Evolutionary conservation across 2,888 invertebrate genomes (phyloP), one percentile per base, ranked within the genome.

Genomic region (Melieria picta): DNA sequence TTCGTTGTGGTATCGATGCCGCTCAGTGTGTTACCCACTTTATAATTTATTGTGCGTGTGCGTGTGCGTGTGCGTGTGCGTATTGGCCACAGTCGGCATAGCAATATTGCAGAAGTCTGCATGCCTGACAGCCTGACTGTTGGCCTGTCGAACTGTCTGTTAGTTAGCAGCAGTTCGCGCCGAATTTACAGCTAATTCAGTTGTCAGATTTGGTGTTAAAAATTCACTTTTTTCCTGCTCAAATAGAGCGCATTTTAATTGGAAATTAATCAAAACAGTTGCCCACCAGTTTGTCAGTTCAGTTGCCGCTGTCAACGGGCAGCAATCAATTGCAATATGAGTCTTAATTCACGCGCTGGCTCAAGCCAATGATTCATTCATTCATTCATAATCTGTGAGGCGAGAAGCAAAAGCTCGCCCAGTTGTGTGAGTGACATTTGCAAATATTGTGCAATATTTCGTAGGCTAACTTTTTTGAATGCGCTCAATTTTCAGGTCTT

Each of bases 201-300:
- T 11, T n/a, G 11, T 61, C 45, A 61, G 45, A 43, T 7, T 61
- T n/a, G 11, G 45, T 42, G 61, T 43, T 43, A 45, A 9, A 13
- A 30, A 43, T 42, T 1, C 30, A 30, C 30, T n/a, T 43, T 30
- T 61, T 61, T 11, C 45, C 13, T 52, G 11, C 52, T 52, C 52
- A 42, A 61, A 61, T 43, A 7, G 43, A 61, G 42, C 61, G 45
- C 61, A 61, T 43, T 61, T 61, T 61, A 61, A 61, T 61, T 43
- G 45, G 45, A 61, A 61, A 61, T 61, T 45, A 61, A 61, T 61
- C 60, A 60, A 42, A 42, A 42, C 45, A 43, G 30, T 30, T 30
- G 30, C 30, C 30, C 30, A 30, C 30, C 30, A 30, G 50, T 50
- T 50, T 50, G 50, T 3, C 50, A 50, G 3, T 50, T 50, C 50